Evolutionary conservation across 2,888 invertebrate genomes (phyloP), one percentile per base, ranked within the genome.

Genomic region (Holacanthella duospinosa): DNA sequence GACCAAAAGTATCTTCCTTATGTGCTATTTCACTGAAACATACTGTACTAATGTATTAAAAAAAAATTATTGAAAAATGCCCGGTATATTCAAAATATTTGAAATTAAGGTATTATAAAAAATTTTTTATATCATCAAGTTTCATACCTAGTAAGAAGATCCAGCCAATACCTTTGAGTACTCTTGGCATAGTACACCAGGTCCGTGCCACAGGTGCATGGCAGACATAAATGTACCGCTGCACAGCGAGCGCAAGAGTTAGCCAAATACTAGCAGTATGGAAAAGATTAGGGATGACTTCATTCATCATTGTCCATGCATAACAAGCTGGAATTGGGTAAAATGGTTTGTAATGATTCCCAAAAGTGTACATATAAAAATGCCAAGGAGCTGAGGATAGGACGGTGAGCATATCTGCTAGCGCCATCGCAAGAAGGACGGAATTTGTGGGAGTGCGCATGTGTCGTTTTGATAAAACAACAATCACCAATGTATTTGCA

Each of bases 221-320:
- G 75, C 93, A 94, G 1, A 95, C 93, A 78, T 93, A 95, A 74
- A 95, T 89, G 80, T 93, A 95, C 72, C 94, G 82, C 79, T 95
- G 95, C 24, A 89, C 87, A 0, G 94, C 94, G 66, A 95, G 79
- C 0, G 91, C 88, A 70, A 94, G 80, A 0, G 94, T 94, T 73
- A 94, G 79, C 93, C 93, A 94, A 67, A 93, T 92, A 72, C 92
- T 91, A 2, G 93, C 91, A 2, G 93, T 93, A 79, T 94, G 94
- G 77, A 93, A 93, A 79, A 92, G 84, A 26, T 88, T 87, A 26
- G 92, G 92, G 70, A 92, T 83, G 72, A 83, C 82, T 82, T 86
- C 74, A 44, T 72, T 73, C 75, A 77, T 78, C 68, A 74, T 75
- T 28, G 74, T 84, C 83, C 86, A 89, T 0, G 86, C 85, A 75